These are phyloP conservation scores for Indicator maculatus DNA, from an alignment of 2,113 vertebrate species.

Conservation along the genomic window DNA sequence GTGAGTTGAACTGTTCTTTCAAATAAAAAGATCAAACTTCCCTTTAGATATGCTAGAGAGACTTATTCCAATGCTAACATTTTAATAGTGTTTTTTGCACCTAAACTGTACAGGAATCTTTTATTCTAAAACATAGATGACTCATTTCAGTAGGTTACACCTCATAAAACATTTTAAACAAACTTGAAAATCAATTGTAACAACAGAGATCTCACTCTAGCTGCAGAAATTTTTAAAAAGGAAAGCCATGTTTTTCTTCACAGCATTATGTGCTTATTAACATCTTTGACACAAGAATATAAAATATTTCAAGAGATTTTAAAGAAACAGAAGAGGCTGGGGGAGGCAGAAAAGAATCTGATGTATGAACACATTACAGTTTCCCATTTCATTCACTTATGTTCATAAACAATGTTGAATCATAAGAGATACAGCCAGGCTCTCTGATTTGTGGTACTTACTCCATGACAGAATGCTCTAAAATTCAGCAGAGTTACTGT, in stretches of 20 bases:
- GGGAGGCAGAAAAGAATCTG: neutral
- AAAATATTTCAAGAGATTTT: neutral
- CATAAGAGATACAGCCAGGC: neutral
- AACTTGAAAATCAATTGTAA: slow-evolving; percentile 60
- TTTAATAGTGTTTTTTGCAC: slow-evolving; percentile 31
- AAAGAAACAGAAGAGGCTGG: neutral
- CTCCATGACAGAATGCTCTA: neutral
- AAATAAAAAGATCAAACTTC: slow-evolving; percentile 6
- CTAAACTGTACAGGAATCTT: neutral
- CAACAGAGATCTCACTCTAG: neutral
- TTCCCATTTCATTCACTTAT: neutral
- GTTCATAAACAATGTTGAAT: neutral
- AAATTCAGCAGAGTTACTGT: neutral
- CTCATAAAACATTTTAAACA: slow-evolving; percentile 54
- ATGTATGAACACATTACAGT: neutral
- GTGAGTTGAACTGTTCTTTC: slow-evolving; percentile 24
- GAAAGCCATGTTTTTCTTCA: neutral
- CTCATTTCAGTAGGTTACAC: slow-evolving; percentile 48
- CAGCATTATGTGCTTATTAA: neutral
- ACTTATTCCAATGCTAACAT: slow-evolving; percentile 5
- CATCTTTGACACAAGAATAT: neutral
- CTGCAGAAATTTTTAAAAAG: neutral
- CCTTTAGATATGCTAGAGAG: neutral
- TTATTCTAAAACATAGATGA: slow-evolving; percentile 36
- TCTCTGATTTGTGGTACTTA: neutral